Evolutionary conservation across 2,888 invertebrate genomes (phyloP), one percentile per base, ranked within the genome.

Genomic region (Anoplius nigerrimus): DNA sequence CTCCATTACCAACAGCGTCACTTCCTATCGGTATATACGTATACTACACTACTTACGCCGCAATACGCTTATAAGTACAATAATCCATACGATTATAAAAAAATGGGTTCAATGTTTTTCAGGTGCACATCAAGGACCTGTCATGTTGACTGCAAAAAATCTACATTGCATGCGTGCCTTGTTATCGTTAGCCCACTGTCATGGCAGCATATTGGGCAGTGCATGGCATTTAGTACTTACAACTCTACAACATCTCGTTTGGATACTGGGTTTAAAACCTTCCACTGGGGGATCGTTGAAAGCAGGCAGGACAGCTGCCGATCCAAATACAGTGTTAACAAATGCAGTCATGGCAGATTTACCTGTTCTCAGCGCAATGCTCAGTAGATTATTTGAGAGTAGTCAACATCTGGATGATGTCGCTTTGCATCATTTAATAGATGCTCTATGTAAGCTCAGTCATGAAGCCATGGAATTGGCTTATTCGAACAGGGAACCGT

Each of bases 131-230:
- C 95, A 95, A 86, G 93, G 93, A n/a, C 94, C 94, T 51, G 98
- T 99, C 62, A 98, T 98, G 97, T 91, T 99, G 84, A 99, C 98
- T 2, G 95, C 98, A 0, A 98, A 99, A 83, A 99, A 99, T 92
- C 92, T 99, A 65, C 97, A 98, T 83, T 98, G 98, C 34, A 98
- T 99, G 95, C 92, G 97, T 73, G 95, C 98, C 0, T 90, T 99
- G 57, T 91, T 99, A 55, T 93, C 94, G 82, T 91, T 98, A 60
- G 97, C 98, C 0, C 96, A 97, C 86, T 94, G 96, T 72, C 97
- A 98, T 88, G 98, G 98, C 0, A 94, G 95, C 81, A 94, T 96
- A 74, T 91, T 99, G 71, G 97, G 97, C 57, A 95, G 96, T 58
- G 96, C 98, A 0, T 99, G 99, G 99, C 95, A 98, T 87, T 93